These are phyloP conservation scores for Calameuta filiformis DNA, from an alignment of 2,888 invertebrate species.

Conservation along the genomic window DNA sequence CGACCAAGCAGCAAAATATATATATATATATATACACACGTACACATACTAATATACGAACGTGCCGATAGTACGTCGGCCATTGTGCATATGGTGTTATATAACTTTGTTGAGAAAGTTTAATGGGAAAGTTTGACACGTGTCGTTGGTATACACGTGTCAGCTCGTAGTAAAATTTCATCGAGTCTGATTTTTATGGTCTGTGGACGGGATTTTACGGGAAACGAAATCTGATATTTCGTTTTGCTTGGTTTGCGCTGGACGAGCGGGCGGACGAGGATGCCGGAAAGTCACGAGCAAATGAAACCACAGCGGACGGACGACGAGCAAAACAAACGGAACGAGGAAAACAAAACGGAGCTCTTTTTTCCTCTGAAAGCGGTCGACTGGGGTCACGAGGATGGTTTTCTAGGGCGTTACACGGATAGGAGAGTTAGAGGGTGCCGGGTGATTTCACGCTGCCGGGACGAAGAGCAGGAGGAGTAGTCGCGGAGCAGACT, in stretches of 20 bases:
- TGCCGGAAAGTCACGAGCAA: background rate
- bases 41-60: background rate
- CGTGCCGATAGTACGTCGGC: background rate
- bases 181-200: background rate
- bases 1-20: background rate
- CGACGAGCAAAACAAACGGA: conserved; percentile 46
- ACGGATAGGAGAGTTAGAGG: background rate
- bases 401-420: background rate
- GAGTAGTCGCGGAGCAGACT: conserved; percentile 11
- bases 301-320: conserved; percentile 23
- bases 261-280: background rate
- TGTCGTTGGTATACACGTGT: background rate
- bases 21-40: background rate
- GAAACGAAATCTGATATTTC: background rate
- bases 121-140: background rate
- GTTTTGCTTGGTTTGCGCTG: background rate
- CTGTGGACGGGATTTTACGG: background rate
- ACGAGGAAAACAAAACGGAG: conserved; percentile 21
- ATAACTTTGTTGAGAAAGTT: background rate
- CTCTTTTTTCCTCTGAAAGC: background rate
- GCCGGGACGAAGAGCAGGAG: conserved; percentile 11
- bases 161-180: background rate
- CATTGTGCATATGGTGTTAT: background rate
- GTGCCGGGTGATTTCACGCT: background rate
- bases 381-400: background rate